Evolutionary conservation across 2,113 vertebrate genomes (phyloP), one percentile per base, ranked within the genome.

Genomic region (Cervus canadensis): DNA sequence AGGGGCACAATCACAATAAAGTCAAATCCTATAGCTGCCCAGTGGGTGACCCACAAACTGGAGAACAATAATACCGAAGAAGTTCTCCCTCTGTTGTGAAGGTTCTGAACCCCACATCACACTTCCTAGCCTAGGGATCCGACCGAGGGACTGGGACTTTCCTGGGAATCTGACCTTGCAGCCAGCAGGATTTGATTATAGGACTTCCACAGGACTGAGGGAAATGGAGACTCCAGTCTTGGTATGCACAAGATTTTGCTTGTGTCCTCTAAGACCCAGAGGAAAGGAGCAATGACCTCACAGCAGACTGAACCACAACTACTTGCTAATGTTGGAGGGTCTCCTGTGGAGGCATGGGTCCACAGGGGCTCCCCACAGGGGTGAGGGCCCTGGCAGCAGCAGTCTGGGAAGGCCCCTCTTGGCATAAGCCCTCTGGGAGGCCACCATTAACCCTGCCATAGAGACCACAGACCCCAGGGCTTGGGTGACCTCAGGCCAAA

Each of bases 131-230:
- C n/a, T 71, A 40, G 67, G 19, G 67, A 71, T 40, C 19, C 0
- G 1, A 3, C 67, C 0, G 10, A 71, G n/a, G 67, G 67, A 71
- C n/a, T 71, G n/a, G 9, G 5, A 40, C 67, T 71, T 71, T 71
- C 67, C 10, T 0, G 0, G 67, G 11, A 71, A 23, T 36, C 67
- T 71, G n/a, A 23, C 19, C n/a, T 12, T 23, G 67, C 12, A 71
- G 67, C 19, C 67, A 71, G 67, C 5, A 71, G n/a, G 67, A 71
- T 40, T 71, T 23, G 64, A 36, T 71, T 71, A 36, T 21, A 71
- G 64, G n/a, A 71, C n/a, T 23, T 71, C n/a, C 67, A 71, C 19
- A 71, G 19, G n/a, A 71, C n/a, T 40, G n/a, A 23, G 67, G n/a
- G 19, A 40, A 71, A 23, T 40, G n/a, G n/a, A 40, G 67, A 71